A percentile compares a stretch with the other conserved stretches of the same genome.
Conservation (phyloP, 2,113 vertebrate genomes). For the Pardalotus punctatus region DNA sequence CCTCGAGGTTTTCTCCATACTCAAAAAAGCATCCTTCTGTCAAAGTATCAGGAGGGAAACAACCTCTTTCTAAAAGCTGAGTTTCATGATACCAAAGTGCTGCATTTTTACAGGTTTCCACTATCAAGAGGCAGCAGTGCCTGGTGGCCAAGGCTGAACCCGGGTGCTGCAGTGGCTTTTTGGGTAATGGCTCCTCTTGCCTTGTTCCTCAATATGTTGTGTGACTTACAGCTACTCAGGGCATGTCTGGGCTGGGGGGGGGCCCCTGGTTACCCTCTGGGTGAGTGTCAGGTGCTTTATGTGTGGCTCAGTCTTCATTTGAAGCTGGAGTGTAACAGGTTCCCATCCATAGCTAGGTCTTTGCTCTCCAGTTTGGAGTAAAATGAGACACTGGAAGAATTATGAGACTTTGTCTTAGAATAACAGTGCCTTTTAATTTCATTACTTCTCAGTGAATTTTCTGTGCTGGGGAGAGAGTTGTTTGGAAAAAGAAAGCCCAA, state of each 20-base stretch:
- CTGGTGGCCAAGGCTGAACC: neutral
- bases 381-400: neutral
- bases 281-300: neutral
- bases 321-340: neutral
- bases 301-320: neutral
- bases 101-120: neutral
- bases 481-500: neutral
- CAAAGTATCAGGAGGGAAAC: neutral
- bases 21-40: neutral
- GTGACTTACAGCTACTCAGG: neutral
- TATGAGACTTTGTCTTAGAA: neutral
- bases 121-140: neutral
- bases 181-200: neutral
- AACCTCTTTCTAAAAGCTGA: neutral
- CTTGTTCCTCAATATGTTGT: rapidly evolving
- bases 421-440: neutral
- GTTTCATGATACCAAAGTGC: neutral
- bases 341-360: neutral
- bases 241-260: neutral
- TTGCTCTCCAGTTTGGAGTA: neutral
- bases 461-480: neutral
- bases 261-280: neutral
- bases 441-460: neutral
- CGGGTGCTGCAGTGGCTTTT: neutral
- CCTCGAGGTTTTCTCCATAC: neutral